Evolutionary conservation across 2,113 vertebrate genomes (phyloP), one percentile per base, ranked within the genome.

Genomic region (Chascanopsetta lugubris): DNA sequence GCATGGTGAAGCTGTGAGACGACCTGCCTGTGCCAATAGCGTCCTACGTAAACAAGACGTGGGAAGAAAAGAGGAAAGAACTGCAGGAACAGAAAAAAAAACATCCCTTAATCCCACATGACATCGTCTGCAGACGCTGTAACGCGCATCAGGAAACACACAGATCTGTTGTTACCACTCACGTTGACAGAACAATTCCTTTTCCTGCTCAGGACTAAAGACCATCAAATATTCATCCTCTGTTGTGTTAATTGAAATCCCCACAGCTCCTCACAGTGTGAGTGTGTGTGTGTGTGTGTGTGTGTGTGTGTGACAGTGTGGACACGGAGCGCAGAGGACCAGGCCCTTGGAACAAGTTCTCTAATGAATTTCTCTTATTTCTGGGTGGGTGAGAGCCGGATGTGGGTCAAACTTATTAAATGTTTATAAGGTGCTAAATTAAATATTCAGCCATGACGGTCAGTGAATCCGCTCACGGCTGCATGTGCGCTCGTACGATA

Each of bases 11-110:
- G 59, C 85, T 83, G 79, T 36, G 73, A 72, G 74, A 62, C 87
- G 81, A 81, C 61, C 73, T 86, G 89, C 77, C 87, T 80, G 72
- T 79, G 84, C 85, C 85, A 87, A 87, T 88, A 87, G 89, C 36
- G 38, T 45, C 76, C 60, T 80, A 71, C 38, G 79, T 89, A 89
- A 88, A 88, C 80, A 82, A 79, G 68, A 59, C 32, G 34, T 42
- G 43, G 22, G 60, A 36, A 6, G 8, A 26, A 27, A 50, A 21
- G 32, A 22, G 50, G 32, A 20, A 43, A 55, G 2, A 26, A 29
- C 8, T n/a, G 32, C 18, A 53, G 24, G 10, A n/a, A n/a, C n/a
- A n/a, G n/a, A n/a, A 53, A 40, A 18, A 36, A 53, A 30, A 25
- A 30, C 55, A 29, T 63, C 46, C 24, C 38, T 2, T 22, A 43